phyloP scores from a whole-genome alignment of 2,113 vertebrate genomes.

The Sylvicapra grimmia region DNA sequence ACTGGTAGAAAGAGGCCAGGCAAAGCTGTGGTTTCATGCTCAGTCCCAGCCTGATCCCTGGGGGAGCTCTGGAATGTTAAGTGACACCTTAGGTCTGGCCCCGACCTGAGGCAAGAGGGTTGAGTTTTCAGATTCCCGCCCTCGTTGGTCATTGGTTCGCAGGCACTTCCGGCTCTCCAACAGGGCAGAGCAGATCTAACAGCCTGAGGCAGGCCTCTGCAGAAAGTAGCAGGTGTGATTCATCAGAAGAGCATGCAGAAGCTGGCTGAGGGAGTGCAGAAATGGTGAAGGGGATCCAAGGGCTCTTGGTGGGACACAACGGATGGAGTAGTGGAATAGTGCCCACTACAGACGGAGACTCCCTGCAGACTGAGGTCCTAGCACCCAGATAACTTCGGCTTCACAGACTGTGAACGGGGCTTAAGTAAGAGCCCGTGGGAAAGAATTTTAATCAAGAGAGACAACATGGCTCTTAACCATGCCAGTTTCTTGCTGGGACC shows the following conservation, averaged over 20 bases:
- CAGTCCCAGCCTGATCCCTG: background rate
- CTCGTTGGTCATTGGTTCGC: background rate
- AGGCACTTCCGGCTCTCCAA: background rate
- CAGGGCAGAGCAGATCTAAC: background rate
- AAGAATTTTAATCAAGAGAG: background rate
- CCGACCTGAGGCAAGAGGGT: background rate
- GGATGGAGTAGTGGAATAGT: background rate
- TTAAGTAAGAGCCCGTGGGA: background rate
- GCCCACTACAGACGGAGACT: background rate
- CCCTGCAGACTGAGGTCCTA: background rate
- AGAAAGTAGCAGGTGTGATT: background rate
- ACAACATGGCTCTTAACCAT: background rate
- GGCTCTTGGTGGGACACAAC: background rate
- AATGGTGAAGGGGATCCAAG: background rate
- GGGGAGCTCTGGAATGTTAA: background rate
- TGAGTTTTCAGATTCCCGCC: background rate
- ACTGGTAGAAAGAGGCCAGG: background rate
- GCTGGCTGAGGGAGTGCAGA: background rate
- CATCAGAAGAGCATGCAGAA: background rate
- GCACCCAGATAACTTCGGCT: background rate
- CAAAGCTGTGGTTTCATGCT: background rate
- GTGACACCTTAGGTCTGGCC: background rate
- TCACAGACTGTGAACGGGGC: background rate
- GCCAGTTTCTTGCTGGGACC: background rate
- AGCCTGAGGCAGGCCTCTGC: background rate